These are phyloP conservation scores for Pterocles orientalis DNA, from an alignment of 2,113 vertebrate species.

Conservation along the genomic window DNA sequence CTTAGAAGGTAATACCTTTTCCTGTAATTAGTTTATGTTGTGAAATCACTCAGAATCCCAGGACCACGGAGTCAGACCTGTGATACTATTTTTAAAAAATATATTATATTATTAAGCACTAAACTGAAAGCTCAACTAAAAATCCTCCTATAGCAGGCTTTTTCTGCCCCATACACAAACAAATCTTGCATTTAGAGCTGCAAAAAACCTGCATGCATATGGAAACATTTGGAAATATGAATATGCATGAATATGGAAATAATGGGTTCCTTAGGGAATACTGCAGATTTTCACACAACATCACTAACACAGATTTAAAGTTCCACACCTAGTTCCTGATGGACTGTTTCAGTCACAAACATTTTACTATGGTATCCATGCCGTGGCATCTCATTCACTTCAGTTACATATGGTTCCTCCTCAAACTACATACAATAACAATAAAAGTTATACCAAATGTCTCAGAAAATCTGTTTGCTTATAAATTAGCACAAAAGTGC, in stretches of 20 bases:
- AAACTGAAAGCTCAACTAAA: background rate
- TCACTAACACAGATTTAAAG: background rate
- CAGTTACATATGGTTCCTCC: background rate
- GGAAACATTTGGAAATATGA: background rate
- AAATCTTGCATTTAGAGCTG: background rate
- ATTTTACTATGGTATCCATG: fast-evolving
- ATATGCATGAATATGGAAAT: background rate
- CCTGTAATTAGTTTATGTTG: background rate
- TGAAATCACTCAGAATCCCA: background rate
- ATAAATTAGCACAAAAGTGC: background rate
- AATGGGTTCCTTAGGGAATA: background rate
- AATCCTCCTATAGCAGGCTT: background rate
- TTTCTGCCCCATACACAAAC: background rate
- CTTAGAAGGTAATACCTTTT: background rate
- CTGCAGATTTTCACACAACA: background rate
- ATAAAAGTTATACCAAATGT: background rate
- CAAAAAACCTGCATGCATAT: background rate
- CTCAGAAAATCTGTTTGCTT: background rate
- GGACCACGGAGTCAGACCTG: fast-evolving
- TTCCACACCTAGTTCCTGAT: background rate
- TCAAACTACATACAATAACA: background rate
- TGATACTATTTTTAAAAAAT: background rate
- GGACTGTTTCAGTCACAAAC: background rate
- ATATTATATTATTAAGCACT: background rate
- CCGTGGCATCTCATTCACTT: background rate